Evolutionary conservation across 1,140 invertebrate genomes (phyloP), one percentile per base, ranked within the genome.

Genomic region (Oscheius sp.): DNA sequence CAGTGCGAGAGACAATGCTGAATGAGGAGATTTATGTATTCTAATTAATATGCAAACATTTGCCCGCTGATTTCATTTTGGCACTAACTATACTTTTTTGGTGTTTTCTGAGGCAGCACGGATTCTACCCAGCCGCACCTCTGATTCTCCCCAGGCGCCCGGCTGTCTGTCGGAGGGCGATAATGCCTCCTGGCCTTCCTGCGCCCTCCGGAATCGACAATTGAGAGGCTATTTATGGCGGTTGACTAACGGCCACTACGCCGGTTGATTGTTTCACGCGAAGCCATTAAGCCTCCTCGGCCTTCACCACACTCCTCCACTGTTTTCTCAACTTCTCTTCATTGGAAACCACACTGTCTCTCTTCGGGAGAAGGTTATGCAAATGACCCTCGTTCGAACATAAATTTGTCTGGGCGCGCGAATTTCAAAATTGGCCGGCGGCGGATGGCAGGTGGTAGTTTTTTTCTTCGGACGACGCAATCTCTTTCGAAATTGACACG

Each of bases 211-310:
- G 49, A 55, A 55, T 55, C 49, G 49, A 55, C 49, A 55, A 55
- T 55, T 55, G 49, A 55, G 49, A 55, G 49, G 49, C 49, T 55
- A 55, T 55, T 55, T 55, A 55, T 55, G 49, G 49, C 7, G 15
- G 4, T 55, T 55, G 28, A 26, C 49, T 26, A 55, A 55, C n/a
- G n/a, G n/a, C n/a, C n/a, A n/a, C 49, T 55, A 15, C 4, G 7
- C 23, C 49, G 49, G 7, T 23, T 55, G 49, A 55, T 55, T 55
- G 49, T 55, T 55, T 13, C 49, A 7, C 49, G 38, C 38, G 38
- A 10, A 42, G 38, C 38, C 38, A 42, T 42, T 42, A 42, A 42
- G n/a, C 7, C 7, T n/a, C 38, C 7, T 10, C 7, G 38, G 38
- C 38, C 7, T n/a, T 42, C 38, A 7, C 38, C 38, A n/a, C 38